Base-by-base conservation (phyloP, 2,113 vertebrate species). In the Chloropsis hardwickii region DNA sequence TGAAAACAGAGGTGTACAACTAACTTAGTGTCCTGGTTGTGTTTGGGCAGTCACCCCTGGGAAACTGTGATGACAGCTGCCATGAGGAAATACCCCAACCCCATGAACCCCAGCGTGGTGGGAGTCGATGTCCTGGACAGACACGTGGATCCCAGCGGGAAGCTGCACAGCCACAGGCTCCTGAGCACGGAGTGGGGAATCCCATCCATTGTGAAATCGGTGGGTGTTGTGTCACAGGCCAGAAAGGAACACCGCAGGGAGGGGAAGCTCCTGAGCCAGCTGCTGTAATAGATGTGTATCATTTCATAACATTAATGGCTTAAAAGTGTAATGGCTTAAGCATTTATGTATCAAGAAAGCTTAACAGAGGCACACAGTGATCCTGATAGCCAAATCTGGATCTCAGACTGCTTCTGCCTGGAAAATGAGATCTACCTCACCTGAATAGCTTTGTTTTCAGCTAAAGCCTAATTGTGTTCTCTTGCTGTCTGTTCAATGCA, bases 11-110 rank as follows among this genome's bases (percentile, higher is more conserved):
- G 4, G n/a, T n/a, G n/a, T n/a, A n/a, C n/a, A n/a, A n/a, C n/a
- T 6, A 60, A 5, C 27, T 72, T 0, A 15, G 4, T 77, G 22
- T 37, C 33, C 40, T 19, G 48, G 2, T 89, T 95, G 44, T 82
- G 2, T 83, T 62, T 91, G 53, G 28, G 15, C 93, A 99, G 99
- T 78, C 99, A 99, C 94, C 99, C 99, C 12, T 99, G 99, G 99
- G 99, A 99, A 84, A 99, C 98, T 0, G 99, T 99, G 27, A 99
- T 98, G 14, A 99, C 98, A 14, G 99, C 99, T 33, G 99, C 99
- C 2, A 99, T 99, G 99, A 98, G 99, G 98, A 99, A 99, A 48
- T 99, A 99, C 70, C 99, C 99, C 5, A 99, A 99, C 56, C 99
- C 99, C 20, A 99, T 99, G 99, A 99, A 99, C 96, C 98, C 99